Conservation (phyloP, 92 coral and sea anemone genomes). For the Actinernus sp. region DNA sequence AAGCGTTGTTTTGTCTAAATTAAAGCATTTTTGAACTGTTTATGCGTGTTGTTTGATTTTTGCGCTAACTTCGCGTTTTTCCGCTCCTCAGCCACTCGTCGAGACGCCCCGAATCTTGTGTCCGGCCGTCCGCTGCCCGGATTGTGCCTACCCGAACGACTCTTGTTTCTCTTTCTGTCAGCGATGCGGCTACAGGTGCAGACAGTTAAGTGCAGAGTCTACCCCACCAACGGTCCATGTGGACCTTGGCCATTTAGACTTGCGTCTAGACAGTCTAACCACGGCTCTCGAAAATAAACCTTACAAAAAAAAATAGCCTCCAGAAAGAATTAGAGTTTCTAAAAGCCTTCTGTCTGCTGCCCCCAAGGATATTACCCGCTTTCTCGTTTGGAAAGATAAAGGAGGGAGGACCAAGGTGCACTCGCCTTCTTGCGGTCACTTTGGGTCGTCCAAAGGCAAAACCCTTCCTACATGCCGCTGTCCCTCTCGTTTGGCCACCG, state of each 20-base stretch:
- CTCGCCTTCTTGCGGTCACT: conserved; percentile 5
- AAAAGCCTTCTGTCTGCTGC: conserved; percentile 23
- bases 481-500: conserved; percentile 48
- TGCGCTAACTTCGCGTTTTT: too few species aligned
- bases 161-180: conserved; percentile 45
- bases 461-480: conserved; percentile 19
- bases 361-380: conserved; percentile 36
- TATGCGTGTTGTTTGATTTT: too few species aligned
- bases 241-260: conserved; percentile 6
- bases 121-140: conserved; percentile 52
- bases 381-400: conserved; percentile 55
- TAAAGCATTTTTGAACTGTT: too few species aligned
- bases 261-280: neutral
- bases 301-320: conserved; percentile 53
- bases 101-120: conserved; percentile 46
- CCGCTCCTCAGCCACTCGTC: conserved; percentile 10
- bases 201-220: conserved; percentile 1
- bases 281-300: conserved; percentile 19
- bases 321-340: too few species aligned
- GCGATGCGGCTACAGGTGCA: conserved; percentile 52
- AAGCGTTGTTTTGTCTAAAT: too few species aligned
- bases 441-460: conserved; percentile 6
- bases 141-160: conserved; percentile 62
- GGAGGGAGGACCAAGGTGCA: conserved; percentile 41
- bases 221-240: neutral